Base-by-base conservation (phyloP, 2,113 vertebrate species). In the Nothocercus nigrocapillus region DNA sequence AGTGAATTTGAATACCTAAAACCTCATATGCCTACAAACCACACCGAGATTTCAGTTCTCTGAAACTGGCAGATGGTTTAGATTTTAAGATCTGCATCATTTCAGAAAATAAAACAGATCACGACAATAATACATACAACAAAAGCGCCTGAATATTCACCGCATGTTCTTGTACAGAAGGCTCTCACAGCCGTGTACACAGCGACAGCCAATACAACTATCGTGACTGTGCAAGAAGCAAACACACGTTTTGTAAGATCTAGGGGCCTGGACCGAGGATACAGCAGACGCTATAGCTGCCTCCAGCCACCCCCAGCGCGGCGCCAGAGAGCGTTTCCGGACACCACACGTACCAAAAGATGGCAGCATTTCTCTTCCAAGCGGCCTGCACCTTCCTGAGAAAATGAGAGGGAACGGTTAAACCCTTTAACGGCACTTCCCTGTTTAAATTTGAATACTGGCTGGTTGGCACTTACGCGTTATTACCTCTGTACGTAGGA, bases 141-240 rank as follows among this genome's bases (percentile, higher is more conserved):
- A 56, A 45, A 32, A 34, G 3, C 20, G 3, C 3, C 30, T 1
- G 28, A 32, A 24, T 36, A 44, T 25, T 36, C 7, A 27, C 34
- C 49, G 5, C 42, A 6, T 5, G 3, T 13, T 11, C 30, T 30
- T 30, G 54, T 9, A n/a, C 36, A 16, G n/a, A 13, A 63, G 38
- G 24, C 7, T 11, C 66, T 34, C 5, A 0, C 4, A 45, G 12
- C 22, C 27, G 1, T 7, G 54, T 1, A 12, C 40, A 5, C 25
- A 5, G 12, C 2, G 10, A 5, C 69, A 9, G 40, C 1, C 7
- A 7, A 5, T 0, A 30, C 40, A 1, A n/a, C 40, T 9, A 10
- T 1, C 25, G 47, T 14, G 45, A 14, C 24, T 3, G 9, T 6
- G n/a, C 18, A 5, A 17, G n/a, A 40, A 34, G 38, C 68, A 62